Base-by-base conservation (phyloP, 2,797 vertebrate genomes). In the Limosa lapponica region DNA sequence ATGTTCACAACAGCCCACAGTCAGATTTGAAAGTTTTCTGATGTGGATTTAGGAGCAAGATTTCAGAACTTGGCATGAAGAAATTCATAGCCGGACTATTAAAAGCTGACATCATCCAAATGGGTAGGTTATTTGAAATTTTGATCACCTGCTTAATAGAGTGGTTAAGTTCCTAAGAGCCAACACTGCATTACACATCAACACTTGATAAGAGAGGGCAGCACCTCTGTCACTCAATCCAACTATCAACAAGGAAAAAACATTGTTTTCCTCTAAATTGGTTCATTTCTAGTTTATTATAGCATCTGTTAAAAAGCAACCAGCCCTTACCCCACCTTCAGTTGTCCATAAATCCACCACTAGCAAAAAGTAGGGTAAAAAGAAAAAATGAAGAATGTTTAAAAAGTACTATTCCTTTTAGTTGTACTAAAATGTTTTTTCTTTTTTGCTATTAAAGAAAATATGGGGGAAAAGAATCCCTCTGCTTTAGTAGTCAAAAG, bases 391-490 rank as follows among this genome's bases (percentile, higher is more conserved):
- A 41, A 46, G 34, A 49, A 23, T 30, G 15, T 4, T 13, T 11
- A 4, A 13, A 65, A 65, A 16, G 12, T 34, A 11, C 8, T 44
- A 2, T 77, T 72, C 2, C 11, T 55, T 79, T 74, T 55, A 78
- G 16, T 72, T 75, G 10, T 39, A 30, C 4, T 75, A 54, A 79
- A 64, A 59, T 30, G 20, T n/a, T 16, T 66, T 46, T 77, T 1
- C 2, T 57, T 54, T 62, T 74, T 71, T 46, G 32, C 25, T 67
- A 3, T 59, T 69, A 61, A 82, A 11, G 11, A 62, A 73, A 43
- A 70, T 16, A 32, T 18, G 10, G 0, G 16, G 0, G 3, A 9
- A 8, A 17, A 12, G 17, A 19, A 22, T 17, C 6, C 9, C 22
- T 75, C 20, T 58, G 10, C 44, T 80, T 41, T 25, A 66, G 44